These are phyloP conservation scores for Aporophyla nigra DNA, from an alignment of 2,888 invertebrate genomes.

Conservation along the genomic window DNA sequence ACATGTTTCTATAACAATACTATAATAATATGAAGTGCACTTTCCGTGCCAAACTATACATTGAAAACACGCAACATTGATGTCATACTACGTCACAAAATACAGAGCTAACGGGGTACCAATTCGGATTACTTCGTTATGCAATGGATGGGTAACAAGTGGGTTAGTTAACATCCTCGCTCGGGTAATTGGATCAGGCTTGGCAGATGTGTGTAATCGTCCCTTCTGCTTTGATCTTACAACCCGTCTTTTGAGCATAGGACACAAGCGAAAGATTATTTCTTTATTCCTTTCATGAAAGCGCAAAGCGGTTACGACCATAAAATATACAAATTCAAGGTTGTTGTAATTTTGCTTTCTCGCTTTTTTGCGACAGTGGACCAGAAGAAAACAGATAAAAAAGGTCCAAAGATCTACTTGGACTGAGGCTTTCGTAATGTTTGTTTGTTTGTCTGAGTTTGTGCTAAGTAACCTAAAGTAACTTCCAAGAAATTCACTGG, in stretches of 20 bases:
- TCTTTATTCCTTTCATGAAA: slow-evolving; percentile 29
- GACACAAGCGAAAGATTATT: slow-evolving; percentile 31
- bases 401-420: not conserved
- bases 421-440: slow-evolving; percentile 21
- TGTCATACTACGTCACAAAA: slow-evolving; percentile 25
- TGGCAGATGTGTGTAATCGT: slow-evolving; percentile 49
- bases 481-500: slow-evolving; percentile 46
- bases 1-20: slow-evolving; percentile 27
- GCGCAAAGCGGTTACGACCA: not conserved
- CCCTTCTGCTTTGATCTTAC: slow-evolving; percentile 51
- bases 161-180: slow-evolving; percentile 59
- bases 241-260: slow-evolving; percentile 37
- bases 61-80: slow-evolving; percentile 43
- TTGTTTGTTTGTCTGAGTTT: slow-evolving; percentile 11
- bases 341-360: slow-evolving; percentile 11
- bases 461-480: slow-evolving; percentile 18
- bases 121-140: slow-evolving; percentile 50
- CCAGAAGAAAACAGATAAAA: not conserved
- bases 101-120: slow-evolving; percentile 32
- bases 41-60: slow-evolving; percentile 31
- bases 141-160: slow-evolving; percentile 56
- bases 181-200: slow-evolving; percentile 56
- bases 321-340: slow-evolving; percentile 6
- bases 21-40: slow-evolving; percentile 22
- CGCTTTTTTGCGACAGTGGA: not conserved